Evolutionary conservation across 2,113 vertebrate genomes (phyloP), one percentile per base, ranked within the genome.

Genomic region (Gavialis gangeticus): DNA sequence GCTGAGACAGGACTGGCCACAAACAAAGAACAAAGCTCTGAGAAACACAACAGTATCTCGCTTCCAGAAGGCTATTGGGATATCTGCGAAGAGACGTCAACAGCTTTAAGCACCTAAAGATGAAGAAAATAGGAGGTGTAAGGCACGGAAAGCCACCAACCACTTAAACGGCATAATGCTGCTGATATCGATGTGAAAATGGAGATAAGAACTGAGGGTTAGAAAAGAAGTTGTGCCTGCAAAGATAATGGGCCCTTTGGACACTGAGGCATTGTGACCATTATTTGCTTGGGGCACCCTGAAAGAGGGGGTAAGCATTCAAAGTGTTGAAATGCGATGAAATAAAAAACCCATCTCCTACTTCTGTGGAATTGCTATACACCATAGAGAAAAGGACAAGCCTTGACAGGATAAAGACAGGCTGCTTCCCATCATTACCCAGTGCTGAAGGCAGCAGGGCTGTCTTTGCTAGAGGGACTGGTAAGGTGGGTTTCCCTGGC

Each of bases 11-110:
- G 84, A 7, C 59, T 0, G 78, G 79, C 88, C 76, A 90, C 19
- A 1, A 27, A 85, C 76, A 60, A 87, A 94, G 81, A 93, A 58
- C 57, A 58, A 79, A 87, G 89, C 71, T 75, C 90, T n/a, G 64
- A 81, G 76, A 62, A 85, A 63, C 27, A 22, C 5, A 93, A 19
- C 60, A 75, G 16, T 77, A 95, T 75, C 85, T 86, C 75, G n/a
- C 82, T 96, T 83, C 67, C 83, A 85, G 90, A 67, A 87, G 92
- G 58, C 69, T 90, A 94, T 85, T 66, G 28, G 94, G 75, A 90
- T 76, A 77, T 82, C 79, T 57, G 30, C 93, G 27, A 37, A 84
- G 30, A 69, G 3, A 83, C 1, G 3, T 66, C 91, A 94, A 81
- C 80, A 86, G 75, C 87, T 90, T 88, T 82, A 87, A 94, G 66